These are phyloP conservation scores for Drosophila bocqueti DNA, from an alignment of 1,140 invertebrate species.

Conservation along the genomic window DNA sequence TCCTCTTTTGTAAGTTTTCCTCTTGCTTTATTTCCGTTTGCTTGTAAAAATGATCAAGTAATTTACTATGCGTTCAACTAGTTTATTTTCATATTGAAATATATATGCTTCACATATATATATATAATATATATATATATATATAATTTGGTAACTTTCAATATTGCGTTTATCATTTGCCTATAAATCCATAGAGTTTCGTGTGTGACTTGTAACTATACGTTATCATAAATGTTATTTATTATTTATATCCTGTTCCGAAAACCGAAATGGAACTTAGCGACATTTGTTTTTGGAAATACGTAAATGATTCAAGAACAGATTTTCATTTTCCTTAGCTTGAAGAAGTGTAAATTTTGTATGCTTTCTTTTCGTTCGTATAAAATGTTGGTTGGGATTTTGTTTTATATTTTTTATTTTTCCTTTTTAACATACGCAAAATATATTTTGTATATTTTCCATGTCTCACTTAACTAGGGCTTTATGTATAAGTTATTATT, in stretches of 20 bases:
- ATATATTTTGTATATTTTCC: slow-evolving; percentile 77
- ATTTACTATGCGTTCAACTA: slow-evolving; percentile 65
- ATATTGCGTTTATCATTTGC: slow-evolving; percentile 59
- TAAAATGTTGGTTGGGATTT: slow-evolving; percentile 65
- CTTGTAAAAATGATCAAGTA: slow-evolving; percentile 56
- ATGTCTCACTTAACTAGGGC: slow-evolving; percentile 55
- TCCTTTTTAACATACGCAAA: slow-evolving; percentile 74
- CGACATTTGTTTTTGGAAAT: slow-evolving; percentile 30
- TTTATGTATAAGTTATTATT: slow-evolving; percentile 62
- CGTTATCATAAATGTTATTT: slow-evolving; percentile 40
- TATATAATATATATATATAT: slow-evolving; percentile 29
- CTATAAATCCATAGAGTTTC: slow-evolving; percentile 56
- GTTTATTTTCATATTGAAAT: slow-evolving; percentile 49
- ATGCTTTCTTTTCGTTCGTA: slow-evolving; percentile 51
- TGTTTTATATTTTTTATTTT: slow-evolving; percentile 46
- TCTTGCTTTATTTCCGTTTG: slow-evolving; percentile 34
- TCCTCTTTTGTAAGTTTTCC: slow-evolving; percentile 10
- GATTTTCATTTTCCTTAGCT: slow-evolving; percentile 40
- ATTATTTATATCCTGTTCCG: slow-evolving; percentile 35
- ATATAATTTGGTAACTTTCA: slow-evolving; percentile 58
- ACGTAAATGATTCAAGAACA: slow-evolving; percentile 36
- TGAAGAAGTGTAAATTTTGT: slow-evolving; percentile 62
- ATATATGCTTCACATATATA: slow-evolving; percentile 44
- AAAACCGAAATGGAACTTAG: slow-evolving; percentile 39
- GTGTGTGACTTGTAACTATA: slow-evolving; percentile 56